phyloP scores from a whole-genome alignment of 1,140 invertebrate genomes.

The Drosophila kurseongensis region DNA sequence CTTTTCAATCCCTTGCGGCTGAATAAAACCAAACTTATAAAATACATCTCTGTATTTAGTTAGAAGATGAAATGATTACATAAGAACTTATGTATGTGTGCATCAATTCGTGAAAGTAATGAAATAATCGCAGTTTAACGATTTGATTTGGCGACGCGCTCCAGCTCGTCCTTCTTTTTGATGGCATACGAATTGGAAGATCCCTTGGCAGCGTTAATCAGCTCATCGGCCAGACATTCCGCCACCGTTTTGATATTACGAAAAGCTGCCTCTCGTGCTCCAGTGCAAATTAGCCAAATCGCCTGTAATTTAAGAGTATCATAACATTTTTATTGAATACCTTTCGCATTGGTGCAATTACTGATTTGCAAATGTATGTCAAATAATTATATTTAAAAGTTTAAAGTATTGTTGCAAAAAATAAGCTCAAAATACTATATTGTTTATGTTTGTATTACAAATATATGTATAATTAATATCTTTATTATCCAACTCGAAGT shows the following conservation, averaged over 20 bases:
- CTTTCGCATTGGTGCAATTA: background rate
- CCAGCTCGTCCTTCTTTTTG: constrained; percentile 99
- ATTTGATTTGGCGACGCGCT: constrained; percentile 99
- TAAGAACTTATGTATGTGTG: constrained; percentile 28
- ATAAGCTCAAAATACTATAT: too few species aligned
- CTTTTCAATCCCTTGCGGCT: too few species aligned
- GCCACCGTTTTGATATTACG: constrained; percentile 99
- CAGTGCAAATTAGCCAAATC: constrained; percentile 99
- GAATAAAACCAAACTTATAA: constrained; percentile 8
- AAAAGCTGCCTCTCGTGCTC: constrained; percentile 99
- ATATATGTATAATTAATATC: too few species aligned
- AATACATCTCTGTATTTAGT: constrained; percentile 35
- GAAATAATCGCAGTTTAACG: constrained; percentile 90
- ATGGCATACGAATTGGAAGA: constrained; percentile 99
- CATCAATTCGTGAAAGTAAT: background rate
- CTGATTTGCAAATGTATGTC: too few species aligned
- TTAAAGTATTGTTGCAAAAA: too few species aligned
- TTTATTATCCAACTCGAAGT: too few species aligned
- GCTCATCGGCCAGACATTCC: constrained; percentile 99
- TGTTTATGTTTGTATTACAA: too few species aligned
- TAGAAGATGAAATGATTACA: constrained; percentile 19
- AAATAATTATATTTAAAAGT: too few species aligned
- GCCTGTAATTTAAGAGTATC: constrained; percentile 85
- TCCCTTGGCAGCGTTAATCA: constrained; percentile 99
- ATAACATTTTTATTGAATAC: background rate